phyloP scores from a whole-genome alignment of 2,888 invertebrate genomes.

The Microctonus aethiopoides region DNA sequence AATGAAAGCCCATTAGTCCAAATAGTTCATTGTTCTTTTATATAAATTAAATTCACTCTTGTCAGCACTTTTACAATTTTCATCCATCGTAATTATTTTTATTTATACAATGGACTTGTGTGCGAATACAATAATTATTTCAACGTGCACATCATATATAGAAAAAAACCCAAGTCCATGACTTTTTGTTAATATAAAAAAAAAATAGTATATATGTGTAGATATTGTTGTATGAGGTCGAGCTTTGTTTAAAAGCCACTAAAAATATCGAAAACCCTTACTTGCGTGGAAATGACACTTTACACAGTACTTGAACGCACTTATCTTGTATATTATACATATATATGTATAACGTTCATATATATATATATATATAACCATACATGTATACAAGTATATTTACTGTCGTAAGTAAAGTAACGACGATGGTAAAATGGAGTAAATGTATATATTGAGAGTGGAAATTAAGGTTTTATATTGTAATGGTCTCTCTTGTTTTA shows the following conservation, averaged over 20 bases:
- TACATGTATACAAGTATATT: not conserved
- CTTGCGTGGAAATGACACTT: not conserved
- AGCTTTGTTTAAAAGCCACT: not conserved
- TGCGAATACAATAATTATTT: too few species aligned
- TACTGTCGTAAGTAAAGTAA: slow-evolving; percentile 21
- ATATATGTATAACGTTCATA: too few species aligned
- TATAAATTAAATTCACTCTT: not conserved
- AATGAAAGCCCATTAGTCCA: slow-evolving; percentile 53
- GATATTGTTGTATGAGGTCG: not conserved
- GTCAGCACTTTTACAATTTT: not conserved
- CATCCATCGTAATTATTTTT: not conserved
- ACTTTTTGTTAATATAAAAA: too few species aligned
- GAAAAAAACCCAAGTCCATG: too few species aligned
- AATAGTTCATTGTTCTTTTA: not conserved
- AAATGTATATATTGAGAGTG: slow-evolving; percentile 26
- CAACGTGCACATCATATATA: too few species aligned
- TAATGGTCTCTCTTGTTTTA: not conserved
- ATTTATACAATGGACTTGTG: too few species aligned
- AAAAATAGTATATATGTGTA: too few species aligned
- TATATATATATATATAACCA: too few species aligned
- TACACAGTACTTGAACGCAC: not conserved
- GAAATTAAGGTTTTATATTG: slow-evolving; percentile 29
- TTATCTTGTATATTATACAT: not conserved
- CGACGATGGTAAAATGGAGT: slow-evolving; percentile 20
- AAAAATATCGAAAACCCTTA: slow-evolving; percentile 20